Conservation (phyloP, 2,888 invertebrate genomes). For the Sturmia bella region DNA sequence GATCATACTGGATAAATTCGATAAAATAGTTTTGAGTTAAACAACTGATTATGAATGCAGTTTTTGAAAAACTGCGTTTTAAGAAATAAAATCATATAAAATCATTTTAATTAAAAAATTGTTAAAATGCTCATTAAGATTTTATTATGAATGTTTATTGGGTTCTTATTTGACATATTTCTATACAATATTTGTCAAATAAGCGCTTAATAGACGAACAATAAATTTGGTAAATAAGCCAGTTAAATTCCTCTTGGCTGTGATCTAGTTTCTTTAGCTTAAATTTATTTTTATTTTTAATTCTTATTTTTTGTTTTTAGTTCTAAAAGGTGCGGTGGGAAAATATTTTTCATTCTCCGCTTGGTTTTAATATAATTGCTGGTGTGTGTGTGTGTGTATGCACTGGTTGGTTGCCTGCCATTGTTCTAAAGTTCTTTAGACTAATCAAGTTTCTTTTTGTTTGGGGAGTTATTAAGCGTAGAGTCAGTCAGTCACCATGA, state of each 20-base stretch:
- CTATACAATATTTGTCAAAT: background rate
- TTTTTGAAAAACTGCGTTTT: too few relatives aligned
- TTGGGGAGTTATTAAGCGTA: conserved; percentile 40
- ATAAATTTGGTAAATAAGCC: background rate
- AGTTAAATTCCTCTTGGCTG: conserved; percentile 45
- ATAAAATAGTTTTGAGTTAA: too few relatives aligned
- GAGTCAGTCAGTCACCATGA: conserved; percentile 5
- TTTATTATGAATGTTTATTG: too few relatives aligned
- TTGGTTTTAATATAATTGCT: conserved; percentile 44
- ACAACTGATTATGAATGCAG: too few relatives aligned
- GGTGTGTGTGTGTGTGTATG: conserved; percentile 24
- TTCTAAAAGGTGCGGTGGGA: conserved; percentile 65
- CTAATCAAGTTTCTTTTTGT: conserved; percentile 52
- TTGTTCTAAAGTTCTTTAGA: conserved; percentile 49
- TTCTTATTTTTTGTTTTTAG: conserved; percentile 13
- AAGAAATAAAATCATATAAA: too few relatives aligned
- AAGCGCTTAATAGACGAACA: background rate
- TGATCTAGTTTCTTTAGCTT: conserved; percentile 47
- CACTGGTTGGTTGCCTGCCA: conserved; percentile 14
- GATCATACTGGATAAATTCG: too few relatives aligned
- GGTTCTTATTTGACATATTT: too few relatives aligned
- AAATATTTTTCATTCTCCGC: conserved; percentile 58
- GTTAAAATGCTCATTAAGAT: too few relatives aligned
- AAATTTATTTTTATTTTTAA: conserved; percentile 4
- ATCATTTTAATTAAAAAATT: too few relatives aligned